Conservation (phyloP, 2,797 vertebrate genomes). For the Hippoglossus hippoglossus region DNA sequence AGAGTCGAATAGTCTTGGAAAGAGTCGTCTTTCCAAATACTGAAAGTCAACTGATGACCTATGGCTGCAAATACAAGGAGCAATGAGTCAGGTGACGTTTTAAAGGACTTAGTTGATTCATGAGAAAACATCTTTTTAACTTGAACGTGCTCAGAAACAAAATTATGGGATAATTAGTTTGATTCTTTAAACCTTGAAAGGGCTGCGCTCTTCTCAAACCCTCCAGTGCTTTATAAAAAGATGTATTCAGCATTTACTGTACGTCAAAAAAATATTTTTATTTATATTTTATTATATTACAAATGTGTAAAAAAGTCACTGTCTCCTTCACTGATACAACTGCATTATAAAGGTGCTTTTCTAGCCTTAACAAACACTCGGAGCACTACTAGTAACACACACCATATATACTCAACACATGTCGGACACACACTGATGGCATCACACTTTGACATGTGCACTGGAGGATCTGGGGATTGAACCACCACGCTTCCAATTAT, state of each 20-base stretch:
- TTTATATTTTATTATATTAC: neutral
- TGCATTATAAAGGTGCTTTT: neutral
- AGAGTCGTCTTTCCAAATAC: neutral
- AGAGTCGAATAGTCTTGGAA: neutral
- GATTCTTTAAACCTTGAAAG: slow-evolving; percentile 29
- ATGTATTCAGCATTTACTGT: slow-evolving; percentile 9
- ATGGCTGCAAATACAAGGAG: slow-evolving; percentile 1
- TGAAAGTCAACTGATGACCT: slow-evolving; percentile 2
- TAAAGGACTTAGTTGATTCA: slow-evolving; percentile 8
- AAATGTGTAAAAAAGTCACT: neutral
- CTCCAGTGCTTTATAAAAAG: slow-evolving; percentile 28
- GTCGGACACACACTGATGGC: too few species aligned
- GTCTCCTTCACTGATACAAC: neutral
- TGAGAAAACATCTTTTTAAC: neutral
- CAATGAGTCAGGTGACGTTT: slow-evolving; percentile 1
- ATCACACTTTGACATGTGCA: neutral
- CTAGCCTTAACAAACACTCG: neutral
- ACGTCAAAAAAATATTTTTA: neutral
- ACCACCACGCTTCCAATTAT: too few species aligned
- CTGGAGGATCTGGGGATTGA: too few species aligned
- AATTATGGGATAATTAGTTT: slow-evolving; percentile 16
- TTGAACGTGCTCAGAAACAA: slow-evolving; percentile 22
- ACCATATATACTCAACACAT: too few species aligned
- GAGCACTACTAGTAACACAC: neutral
- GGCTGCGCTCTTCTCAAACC: slow-evolving; percentile 23